Base-by-base conservation (phyloP, 2,888 invertebrate species). In the Drosophila sordidapex region DNA sequence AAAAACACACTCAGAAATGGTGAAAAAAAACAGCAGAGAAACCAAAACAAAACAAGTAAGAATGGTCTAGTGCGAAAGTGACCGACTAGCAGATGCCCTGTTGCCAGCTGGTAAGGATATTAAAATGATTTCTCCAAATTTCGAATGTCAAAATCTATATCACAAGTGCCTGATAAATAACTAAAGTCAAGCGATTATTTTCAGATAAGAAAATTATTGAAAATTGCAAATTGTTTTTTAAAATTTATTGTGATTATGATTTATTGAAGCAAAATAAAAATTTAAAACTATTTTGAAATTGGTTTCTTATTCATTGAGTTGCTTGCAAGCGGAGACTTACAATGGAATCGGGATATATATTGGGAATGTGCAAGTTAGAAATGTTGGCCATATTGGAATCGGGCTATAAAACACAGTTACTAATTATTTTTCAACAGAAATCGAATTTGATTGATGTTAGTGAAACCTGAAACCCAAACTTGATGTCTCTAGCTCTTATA, bases 31-130 rank as follows among this genome's bases (percentile, higher is more conserved):
- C 11, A 27, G n/a, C 38, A 31, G 36, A 63, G 65, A 70, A 70
- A 66, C 46, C 59, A 71, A 58, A 60, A 56, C 57, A 70, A 63
- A 75, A 67, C 59, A 25, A 46, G 46, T 25, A 25, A 46, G 7
- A 25, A 25, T 25, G 15, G 15, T 21, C 46, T 46, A 21, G 21
- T 6, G 7, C 46, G 7, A 25, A 46, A 25, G 21, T 15, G 21
- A 6, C 15, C 21, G 46, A 25, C 25, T 25, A 1, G 4, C 5
- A 25, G 15, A 46, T 46, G 15, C 25, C 46, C 46, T 46, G 25
- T 25, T 25, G 2, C 21, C 21, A 43, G 43, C 43, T 43, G 21
- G 21, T 2, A 6, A 5, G 2, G 11, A 21, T 11, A 5, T 1
- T 5, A 11, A 11, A 43, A 21, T 11, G 11, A 6, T 21, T 21